phyloP scores from a whole-genome alignment of 2,888 invertebrate species.

The Plagiodera versicolora region DNA sequence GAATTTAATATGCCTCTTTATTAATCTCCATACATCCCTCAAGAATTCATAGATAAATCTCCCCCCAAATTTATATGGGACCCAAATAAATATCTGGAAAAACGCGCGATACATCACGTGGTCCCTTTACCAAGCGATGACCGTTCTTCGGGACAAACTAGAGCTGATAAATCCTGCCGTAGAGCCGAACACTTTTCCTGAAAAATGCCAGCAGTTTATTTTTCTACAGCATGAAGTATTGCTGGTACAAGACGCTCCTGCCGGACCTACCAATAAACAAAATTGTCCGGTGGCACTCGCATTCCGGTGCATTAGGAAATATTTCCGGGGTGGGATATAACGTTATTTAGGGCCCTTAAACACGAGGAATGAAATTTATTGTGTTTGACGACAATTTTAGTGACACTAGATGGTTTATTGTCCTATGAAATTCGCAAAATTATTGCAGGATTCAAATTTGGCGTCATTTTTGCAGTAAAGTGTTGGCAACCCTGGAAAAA shows the following conservation, averaged over 20 bases:
- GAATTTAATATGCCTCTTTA: background rate
- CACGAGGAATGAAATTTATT: background rate
- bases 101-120: slow-evolving; percentile 21
- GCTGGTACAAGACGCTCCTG: slow-evolving; percentile 22
- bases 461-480: too few species aligned
- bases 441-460: too few species aligned
- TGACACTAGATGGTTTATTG: background rate
- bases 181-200: slow-evolving; percentile 12
- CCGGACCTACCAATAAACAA: slow-evolving; percentile 21
- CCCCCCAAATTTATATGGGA: background rate
- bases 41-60: background rate
- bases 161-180: slow-evolving; percentile 21
- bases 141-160: slow-evolving; percentile 25
- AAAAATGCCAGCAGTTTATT: slow-evolving; percentile 23
- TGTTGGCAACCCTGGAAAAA: too few species aligned
- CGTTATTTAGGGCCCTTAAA: background rate
- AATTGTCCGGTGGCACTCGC: background rate
- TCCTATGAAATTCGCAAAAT: too few species aligned
- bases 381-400: background rate
- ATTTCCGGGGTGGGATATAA: background rate
- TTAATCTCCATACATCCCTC: background rate
- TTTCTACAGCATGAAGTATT: slow-evolving; percentile 22
- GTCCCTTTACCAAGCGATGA: slow-evolving; percentile 21
- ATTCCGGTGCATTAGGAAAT: slow-evolving; percentile 7
- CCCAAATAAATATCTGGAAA: slow-evolving; percentile 19